Base-by-base conservation (phyloP, 1,140 invertebrate genomes). In the Liolophura sinensis region DNA sequence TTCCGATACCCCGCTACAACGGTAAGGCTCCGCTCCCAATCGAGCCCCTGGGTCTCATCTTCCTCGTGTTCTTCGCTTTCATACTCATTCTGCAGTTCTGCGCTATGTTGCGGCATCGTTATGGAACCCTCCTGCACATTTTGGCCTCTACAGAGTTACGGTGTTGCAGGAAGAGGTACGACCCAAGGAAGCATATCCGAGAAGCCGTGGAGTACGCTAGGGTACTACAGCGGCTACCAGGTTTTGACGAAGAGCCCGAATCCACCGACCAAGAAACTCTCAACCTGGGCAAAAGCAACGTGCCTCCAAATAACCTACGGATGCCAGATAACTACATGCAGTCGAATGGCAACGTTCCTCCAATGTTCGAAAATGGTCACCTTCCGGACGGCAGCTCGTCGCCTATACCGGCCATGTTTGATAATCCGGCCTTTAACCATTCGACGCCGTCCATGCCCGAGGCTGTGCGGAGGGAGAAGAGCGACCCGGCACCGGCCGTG, bases 81-180 rank as follows among this genome's bases (percentile, higher is more conserved):
- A 85, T 87, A 54, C 72, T 87, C 14, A 66, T 86, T 50, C 76
- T 87, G 18, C 86, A 87, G 71, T 84, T 87, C 64, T 62, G 82
- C 48, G 85, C 82, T 24, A 87, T 87, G 86, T 72, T 87, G 48
- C 72, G 85, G 16, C 86, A 87, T 72, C 69, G 86, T 73, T 99
- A 98, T 82, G 96, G 96, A 77, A 99, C 97, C 5, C 86, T 99
- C 51, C 94, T 96, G 0, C 97, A 99, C 82, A 98, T 99, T 77
- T 87, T 99, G 76, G 94, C 97, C 16, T 96, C 96, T 4, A 98
- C 96, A 3, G 94, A 96, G 77, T 85, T 98, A 11, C 92, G 92
- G 77, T 92, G 90, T 84, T 94, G 91, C 64, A 67, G 67, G 56
- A 72, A 72, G 64, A 67, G 73, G 40, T 75, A 69, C 67, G 72